These are phyloP conservation scores for Cyphomyrmex costatus DNA, from an alignment of 1,140 invertebrate genomes.

Conservation along the genomic window DNA sequence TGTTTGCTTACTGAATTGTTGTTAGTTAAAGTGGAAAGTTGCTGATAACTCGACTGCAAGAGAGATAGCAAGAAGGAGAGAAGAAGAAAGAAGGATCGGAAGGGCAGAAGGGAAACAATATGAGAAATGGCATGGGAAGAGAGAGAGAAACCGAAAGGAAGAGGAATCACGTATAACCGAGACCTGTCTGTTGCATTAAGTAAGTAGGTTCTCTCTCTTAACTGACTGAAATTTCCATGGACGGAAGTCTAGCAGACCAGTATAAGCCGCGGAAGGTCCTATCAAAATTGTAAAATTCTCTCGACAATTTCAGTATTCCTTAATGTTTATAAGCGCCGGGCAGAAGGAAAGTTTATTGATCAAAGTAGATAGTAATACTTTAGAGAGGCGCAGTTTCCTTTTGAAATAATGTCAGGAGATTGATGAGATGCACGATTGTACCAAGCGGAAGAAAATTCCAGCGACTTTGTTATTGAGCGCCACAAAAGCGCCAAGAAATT, in stretches of 20 bases:
- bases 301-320: conserved; percentile 28
- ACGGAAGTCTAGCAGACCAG: conserved; percentile 37
- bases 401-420: conserved; percentile 54
- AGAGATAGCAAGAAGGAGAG: conserved; percentile 32
- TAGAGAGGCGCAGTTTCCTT: not conserved
- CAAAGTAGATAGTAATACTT: conserved; percentile 23
- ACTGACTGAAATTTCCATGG: conserved; percentile 35
- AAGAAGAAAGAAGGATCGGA: not conserved
- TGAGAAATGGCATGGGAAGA: not conserved
- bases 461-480: conserved; percentile 50
- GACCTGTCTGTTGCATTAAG: conserved; percentile 47
- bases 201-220: conserved; percentile 52
- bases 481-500: conserved; percentile 51
- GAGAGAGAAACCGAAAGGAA: conserved; percentile 10
- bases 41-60: conserved; percentile 80
- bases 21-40: conserved; percentile 85
- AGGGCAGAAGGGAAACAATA: not conserved
- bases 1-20: conserved; percentile 84
- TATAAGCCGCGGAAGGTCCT: not conserved
- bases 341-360: conserved; percentile 29
- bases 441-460: conserved; percentile 50
- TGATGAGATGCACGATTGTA: conserved; percentile 60
- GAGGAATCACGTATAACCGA: conserved; percentile 32
- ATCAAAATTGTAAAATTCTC: conserved; percentile 51
- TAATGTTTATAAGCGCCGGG: conserved; percentile 12